Evolutionary conservation across 2,888 invertebrate genomes (phyloP), one percentile per base, ranked within the genome.

Genomic region (Opisthograptis luteolata): DNA sequence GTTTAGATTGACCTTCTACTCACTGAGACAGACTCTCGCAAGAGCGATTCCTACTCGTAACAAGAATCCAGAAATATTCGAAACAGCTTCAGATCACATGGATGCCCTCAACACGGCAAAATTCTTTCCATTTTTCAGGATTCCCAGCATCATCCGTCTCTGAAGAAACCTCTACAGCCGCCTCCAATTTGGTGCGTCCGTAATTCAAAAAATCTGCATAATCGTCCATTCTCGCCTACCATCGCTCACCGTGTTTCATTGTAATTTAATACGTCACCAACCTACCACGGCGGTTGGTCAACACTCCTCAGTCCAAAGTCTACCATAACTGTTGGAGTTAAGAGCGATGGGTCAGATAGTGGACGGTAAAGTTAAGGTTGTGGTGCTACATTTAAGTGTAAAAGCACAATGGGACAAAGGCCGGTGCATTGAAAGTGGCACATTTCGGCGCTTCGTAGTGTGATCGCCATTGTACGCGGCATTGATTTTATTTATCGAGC

Each of bases 371-470:
- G 8, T 24, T 20, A 65, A 56, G 27, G 35, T 60, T 61, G 65
- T 53, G 37, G 15, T 62, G 49, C 60, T 66, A 65, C 59, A 65
- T 70, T 68, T 68, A 67, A 70, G 63, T 70, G 68, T 66, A 68
- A 58, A 60, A 60, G 59, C 60, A 68, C 70, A 70, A 70, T 66
- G 64, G 68, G 48, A 70, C 70, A 73, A 73, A 73, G 68, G 60
- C 58, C 64, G 58, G 58, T 60, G 69, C 73, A 70, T 67, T 70
- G 66, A 70, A 70, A 70, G 67, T 68, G 64, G 61, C 49, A 63
- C 66, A 72, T 67, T 72, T 70, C 64, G 63, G 50, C 42, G 46
- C 46, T 58, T 51, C 63, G 60, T 48, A 49, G 36, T 44, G 43
- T 44, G 50, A 50, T 50, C 50, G 40, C 64, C 61, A 64, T 63